Conservation (phyloP, 2,888 invertebrate species). For the Palloptera scutellata region DNA sequence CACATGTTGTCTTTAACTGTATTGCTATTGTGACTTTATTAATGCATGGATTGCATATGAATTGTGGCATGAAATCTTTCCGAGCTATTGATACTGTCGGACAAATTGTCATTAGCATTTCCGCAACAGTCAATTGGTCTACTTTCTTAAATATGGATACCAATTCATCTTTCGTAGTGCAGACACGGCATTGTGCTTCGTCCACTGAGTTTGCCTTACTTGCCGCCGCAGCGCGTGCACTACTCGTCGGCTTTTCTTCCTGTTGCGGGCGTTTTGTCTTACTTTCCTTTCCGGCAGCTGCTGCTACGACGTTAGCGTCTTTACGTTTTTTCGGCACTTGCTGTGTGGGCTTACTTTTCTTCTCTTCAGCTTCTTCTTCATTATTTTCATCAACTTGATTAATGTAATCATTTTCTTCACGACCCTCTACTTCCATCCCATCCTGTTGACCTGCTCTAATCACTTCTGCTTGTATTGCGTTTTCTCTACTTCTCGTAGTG, state of each 20-base stretch:
- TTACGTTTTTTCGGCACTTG: constrained; percentile 43
- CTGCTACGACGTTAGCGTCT: constrained; percentile 19
- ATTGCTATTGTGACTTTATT: constrained; percentile 61
- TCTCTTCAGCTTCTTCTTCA: constrained; percentile 32
- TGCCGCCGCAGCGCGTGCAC: constrained; percentile 37
- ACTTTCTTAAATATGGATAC: constrained; percentile 56
- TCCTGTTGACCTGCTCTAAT: constrained; percentile 20
- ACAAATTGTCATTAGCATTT: constrained; percentile 62
- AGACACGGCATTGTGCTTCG: constrained; percentile 61
- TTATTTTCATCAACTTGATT: constrained; percentile 26
- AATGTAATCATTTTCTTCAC: constrained; percentile 22
- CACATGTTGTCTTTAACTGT: constrained; percentile 60
- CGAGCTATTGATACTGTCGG: constrained; percentile 60
- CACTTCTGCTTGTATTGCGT: constrained; percentile 9
- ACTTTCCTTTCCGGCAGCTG: constrained; percentile 22
- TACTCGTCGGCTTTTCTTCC: constrained; percentile 34
- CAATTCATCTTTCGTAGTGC: constrained; percentile 54
- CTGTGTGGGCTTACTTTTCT: constrained; percentile 17
- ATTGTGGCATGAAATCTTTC: constrained; percentile 64
- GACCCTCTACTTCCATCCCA: constrained; percentile 22
- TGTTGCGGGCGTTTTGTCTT: constrained; percentile 24
- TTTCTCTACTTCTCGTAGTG: background rate
- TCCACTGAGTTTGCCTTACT: constrained; percentile 50
- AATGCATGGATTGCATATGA: constrained; percentile 60
- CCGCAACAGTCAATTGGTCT: constrained; percentile 58